phyloP scores from a whole-genome alignment of 2,797 vertebrate genomes.

The Phyllotis vaccarum region DNA sequence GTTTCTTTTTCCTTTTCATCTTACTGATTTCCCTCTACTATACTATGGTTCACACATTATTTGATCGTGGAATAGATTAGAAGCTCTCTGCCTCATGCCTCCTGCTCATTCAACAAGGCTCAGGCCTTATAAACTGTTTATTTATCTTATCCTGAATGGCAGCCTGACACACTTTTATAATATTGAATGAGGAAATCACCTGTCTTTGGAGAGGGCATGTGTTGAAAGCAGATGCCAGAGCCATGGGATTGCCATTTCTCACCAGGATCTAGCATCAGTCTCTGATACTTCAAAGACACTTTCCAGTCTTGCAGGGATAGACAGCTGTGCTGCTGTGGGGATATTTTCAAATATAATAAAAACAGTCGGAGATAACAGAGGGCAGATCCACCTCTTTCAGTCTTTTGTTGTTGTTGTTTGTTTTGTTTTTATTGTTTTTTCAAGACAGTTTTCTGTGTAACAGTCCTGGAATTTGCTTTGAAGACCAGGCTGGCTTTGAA shows the following conservation, averaged over 20 bases:
- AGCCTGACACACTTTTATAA: constrained; percentile 48
- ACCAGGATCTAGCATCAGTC: constrained; percentile 52
- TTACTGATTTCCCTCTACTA: background rate
- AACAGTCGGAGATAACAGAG: no score
- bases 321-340: constrained; percentile 56
- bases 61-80: constrained; percentile 10
- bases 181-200: constrained; percentile 65
- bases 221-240: constrained; percentile 68
- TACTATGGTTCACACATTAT: constrained; percentile 53
- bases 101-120: background rate
- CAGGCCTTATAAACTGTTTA: background rate
- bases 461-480: no score
- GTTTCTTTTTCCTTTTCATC: constrained; percentile 1
- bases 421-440: no score
- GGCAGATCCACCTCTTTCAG: no score
- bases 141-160: constrained; percentile 54
- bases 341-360: no score
- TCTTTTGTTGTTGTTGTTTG: no score
- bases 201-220: constrained; percentile 67
- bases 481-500: no score
- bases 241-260: constrained; percentile 68
- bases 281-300: constrained; percentile 62
- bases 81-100: constrained; percentile 12
- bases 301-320: background rate
- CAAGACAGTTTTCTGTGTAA: no score